Evolutionary conservation across 2,113 vertebrate genomes (phyloP).

Genomic region (Scolopax mira): DNA sequence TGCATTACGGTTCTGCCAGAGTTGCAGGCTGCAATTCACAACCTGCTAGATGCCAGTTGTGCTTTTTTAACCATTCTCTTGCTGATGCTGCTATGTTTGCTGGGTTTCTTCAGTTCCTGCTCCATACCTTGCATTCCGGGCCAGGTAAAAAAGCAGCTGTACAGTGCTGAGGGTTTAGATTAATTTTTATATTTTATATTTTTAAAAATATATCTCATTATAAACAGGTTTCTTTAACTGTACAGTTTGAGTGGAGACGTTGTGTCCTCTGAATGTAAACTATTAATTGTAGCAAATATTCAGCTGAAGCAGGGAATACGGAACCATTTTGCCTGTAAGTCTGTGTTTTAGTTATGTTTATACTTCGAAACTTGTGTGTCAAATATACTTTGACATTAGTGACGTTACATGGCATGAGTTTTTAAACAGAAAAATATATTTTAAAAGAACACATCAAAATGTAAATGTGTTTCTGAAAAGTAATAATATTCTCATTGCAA

Average conservation of each 20-base stretch:
- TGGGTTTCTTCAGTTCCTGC: slow-evolving; percentile 76
- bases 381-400: background rate
- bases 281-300: background rate
- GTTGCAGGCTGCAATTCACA: slow-evolving; percentile 56
- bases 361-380: background rate
- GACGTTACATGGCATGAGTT: background rate
- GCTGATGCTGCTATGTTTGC: slow-evolving; percentile 74
- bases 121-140: slow-evolving; percentile 70
- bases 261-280: background rate
- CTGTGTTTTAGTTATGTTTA: background rate
- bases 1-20: slow-evolving; percentile 38
- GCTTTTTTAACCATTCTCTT: slow-evolving; percentile 58
- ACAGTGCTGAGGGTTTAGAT: background rate
- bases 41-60: slow-evolving; percentile 57
- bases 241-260: background rate
- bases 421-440: background rate
- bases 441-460: background rate
- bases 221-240: background rate
- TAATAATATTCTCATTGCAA: background rate
- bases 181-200: background rate
- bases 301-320: background rate
- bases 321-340: slow-evolving; percentile 43
- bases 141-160: slow-evolving; percentile 74
- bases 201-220: background rate
- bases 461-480: background rate